phyloP scores from a whole-genome alignment of 1,140 invertebrate genomes.

The Achatina immaculata region DNA sequence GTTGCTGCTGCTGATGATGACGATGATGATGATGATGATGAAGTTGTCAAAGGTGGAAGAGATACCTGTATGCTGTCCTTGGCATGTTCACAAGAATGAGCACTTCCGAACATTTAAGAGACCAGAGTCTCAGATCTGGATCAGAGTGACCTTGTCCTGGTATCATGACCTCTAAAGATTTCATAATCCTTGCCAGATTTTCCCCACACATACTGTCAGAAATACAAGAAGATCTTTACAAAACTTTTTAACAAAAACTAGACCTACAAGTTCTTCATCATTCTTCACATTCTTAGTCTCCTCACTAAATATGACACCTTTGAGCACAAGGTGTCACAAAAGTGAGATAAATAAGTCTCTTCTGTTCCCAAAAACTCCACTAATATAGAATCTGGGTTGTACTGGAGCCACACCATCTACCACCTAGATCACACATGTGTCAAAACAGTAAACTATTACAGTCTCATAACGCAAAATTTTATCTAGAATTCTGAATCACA shows the following conservation, averaged over 20 bases:
- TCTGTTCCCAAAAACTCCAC: not conserved
- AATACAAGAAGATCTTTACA: not conserved
- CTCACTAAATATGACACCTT: not conserved
- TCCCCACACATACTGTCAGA: not conserved
- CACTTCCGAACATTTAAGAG: slow-evolving; percentile 31
- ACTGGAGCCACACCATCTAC: not conserved
- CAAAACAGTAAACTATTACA: not conserved
- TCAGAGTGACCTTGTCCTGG: not conserved
- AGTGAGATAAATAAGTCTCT: not conserved
- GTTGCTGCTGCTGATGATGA: too few species aligned
- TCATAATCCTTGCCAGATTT: not conserved
- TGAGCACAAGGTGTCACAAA: not conserved
- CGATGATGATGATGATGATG: too few species aligned
- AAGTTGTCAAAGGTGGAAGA: too few species aligned
- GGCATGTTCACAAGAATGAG: slow-evolving; percentile 41
- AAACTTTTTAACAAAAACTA: not conserved
- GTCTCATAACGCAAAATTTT: too few species aligned
- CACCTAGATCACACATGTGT: not conserved
- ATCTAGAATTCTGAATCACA: too few species aligned
- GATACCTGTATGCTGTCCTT: slow-evolving; percentile 21
- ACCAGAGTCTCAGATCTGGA: not conserved
- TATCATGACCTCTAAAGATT: not conserved
- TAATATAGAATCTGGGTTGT: not conserved
- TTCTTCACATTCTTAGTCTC: not conserved
- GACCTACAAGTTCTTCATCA: not conserved